These are phyloP conservation scores for Nipponia nippon DNA, from an alignment of 2,113 vertebrate genomes.

Conservation along the genomic window DNA sequence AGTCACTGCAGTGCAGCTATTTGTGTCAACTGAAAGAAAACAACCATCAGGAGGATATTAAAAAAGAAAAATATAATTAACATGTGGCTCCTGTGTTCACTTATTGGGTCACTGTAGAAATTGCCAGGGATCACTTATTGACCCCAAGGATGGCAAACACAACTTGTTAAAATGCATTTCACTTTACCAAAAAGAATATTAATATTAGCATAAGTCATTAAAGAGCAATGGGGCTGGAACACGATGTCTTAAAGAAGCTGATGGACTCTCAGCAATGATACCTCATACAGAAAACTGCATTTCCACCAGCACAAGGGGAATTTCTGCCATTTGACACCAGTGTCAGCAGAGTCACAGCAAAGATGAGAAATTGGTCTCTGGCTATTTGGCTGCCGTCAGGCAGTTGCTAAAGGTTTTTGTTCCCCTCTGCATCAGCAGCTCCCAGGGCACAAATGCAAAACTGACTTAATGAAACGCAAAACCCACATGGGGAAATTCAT, in stretches of 20 bases:
- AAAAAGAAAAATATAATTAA: not conserved
- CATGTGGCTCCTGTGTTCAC: not conserved
- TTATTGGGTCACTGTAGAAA: not conserved
- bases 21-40: not conserved
- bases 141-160: not conserved
- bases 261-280: not conserved
- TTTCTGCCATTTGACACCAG: not conserved
- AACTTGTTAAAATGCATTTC: not conserved
- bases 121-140: not conserved
- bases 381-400: not conserved
- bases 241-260: not conserved
- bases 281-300: accelerated
- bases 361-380: not conserved
- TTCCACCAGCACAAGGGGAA: not conserved
- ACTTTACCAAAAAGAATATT: not conserved
- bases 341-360: not conserved
- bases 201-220: not conserved
- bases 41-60: not conserved
- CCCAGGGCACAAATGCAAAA: not conserved
- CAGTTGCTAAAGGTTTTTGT: not conserved
- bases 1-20: not conserved
- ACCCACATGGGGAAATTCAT: not conserved
- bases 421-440: not conserved
- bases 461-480: not conserved
- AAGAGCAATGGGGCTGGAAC: not conserved